Evolutionary conservation across 2,797 vertebrate genomes (phyloP).

Genomic region (Urosaurus nigricauda): DNA sequence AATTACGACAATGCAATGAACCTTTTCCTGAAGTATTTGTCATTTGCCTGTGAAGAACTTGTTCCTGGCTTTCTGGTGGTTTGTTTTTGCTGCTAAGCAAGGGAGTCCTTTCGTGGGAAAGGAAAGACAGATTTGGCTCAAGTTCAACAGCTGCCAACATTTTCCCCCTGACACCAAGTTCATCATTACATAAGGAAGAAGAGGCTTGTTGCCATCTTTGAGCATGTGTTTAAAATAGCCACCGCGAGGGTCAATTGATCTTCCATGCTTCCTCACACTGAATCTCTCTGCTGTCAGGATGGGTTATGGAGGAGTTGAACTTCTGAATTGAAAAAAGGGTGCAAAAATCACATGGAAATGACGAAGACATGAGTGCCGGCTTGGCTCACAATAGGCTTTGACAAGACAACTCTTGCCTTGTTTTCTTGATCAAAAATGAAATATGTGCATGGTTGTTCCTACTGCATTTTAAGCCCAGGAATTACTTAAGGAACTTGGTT

Average conservation of each 20-base stretch:
- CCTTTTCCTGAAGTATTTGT: background rate
- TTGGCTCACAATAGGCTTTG: background rate
- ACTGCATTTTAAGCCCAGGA: background rate
- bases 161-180: background rate
- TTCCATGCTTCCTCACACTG: background rate
- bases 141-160: constrained; percentile 24
- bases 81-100: background rate
- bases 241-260: constrained; percentile 8
- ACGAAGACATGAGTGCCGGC: background rate
- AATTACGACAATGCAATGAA: background rate
- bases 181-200: constrained; percentile 17
- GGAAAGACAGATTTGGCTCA: background rate
- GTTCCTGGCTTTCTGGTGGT: background rate
- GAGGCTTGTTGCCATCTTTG: constrained; percentile 29
- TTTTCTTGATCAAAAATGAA: constrained; percentile 2
- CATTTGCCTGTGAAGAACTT: background rate
- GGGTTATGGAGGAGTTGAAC: background rate
- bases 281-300: background rate
- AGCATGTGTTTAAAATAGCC: constrained; percentile 39
- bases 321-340: background rate
- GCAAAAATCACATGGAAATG: background rate
- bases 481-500: background rate
- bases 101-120: background rate
- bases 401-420: background rate
- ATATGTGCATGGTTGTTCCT: no score